A percentile compares a stretch with the other conserved stretches of the same genome.
phyloP scores from a whole-genome alignment of 2,113 vertebrate species.

The Prionailurus bengalensis region DNA sequence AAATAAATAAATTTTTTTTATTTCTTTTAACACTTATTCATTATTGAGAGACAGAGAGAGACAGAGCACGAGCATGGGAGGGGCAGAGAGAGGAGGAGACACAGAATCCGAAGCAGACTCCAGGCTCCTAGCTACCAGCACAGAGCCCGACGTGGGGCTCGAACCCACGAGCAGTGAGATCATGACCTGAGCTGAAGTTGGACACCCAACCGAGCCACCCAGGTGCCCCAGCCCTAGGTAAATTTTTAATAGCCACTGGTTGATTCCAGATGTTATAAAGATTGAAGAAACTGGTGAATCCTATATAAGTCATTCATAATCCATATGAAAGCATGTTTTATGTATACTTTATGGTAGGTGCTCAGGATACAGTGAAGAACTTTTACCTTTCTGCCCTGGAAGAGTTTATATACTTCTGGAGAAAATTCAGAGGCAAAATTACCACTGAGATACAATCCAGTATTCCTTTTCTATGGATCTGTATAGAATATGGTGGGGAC shows the following conservation, averaged over 20 bases:
- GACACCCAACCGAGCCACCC: no score
- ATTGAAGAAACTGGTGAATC: background rate
- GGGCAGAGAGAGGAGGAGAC: no score
- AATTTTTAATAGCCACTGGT: background rate
- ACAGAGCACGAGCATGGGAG: no score
- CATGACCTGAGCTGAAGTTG: no score
- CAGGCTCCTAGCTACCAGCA: no score
- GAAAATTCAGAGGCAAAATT: constrained; percentile 14
- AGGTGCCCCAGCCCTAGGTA: background rate
- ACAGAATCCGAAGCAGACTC: no score
- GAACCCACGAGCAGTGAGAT: no score
- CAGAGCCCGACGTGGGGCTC: no score
- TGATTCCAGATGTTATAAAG: background rate
- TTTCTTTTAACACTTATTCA: no score
- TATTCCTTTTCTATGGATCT: background rate
- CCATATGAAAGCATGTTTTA: background rate
- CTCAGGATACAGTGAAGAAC: background rate
- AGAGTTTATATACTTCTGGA: background rate
- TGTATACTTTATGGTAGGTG: background rate
- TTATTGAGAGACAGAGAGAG: no score
- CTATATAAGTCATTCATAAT: background rate
- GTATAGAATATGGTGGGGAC: background rate
- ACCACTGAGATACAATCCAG: background rate
- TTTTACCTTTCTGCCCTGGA: background rate
- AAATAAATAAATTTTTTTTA: no score